phyloP scores from a whole-genome alignment of 2,113 vertebrate genomes.

The Leuciscus idus region DNA sequence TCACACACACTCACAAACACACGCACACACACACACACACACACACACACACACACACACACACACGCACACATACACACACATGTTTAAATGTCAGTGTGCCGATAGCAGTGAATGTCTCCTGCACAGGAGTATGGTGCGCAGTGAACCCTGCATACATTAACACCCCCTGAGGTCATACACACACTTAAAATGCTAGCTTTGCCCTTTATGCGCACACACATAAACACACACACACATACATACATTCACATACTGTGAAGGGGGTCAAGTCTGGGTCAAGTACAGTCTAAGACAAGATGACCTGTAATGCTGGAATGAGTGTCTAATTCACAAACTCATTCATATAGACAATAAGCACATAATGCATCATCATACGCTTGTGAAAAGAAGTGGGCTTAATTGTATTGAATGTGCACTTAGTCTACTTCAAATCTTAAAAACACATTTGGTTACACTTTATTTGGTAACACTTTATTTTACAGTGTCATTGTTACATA shows the following conservation, averaged over 20 bases:
- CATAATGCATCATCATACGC: background rate
- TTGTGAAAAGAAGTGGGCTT: background rate
- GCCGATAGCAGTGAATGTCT: conserved; percentile 37
- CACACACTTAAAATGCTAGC: conserved; percentile 12
- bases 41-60: background rate
- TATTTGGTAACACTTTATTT: too few species aligned
- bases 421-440: too few species aligned
- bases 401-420: background rate
- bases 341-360: background rate
- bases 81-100: conserved; percentile 60
- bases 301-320: background rate
- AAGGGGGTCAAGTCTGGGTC: background rate
- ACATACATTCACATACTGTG: conserved; percentile 43
- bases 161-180: conserved; percentile 21
- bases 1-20: background rate
- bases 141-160: conserved; percentile 41
- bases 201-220: background rate
- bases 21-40: background rate
- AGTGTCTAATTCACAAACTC: background rate
- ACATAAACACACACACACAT: conserved; percentile 11
- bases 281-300: background rate
- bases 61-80: background rate
- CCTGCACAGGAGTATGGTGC: background rate
- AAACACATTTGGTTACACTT: too few species aligned
- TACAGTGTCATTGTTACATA: too few species aligned